Evolutionary conservation across 2,797 vertebrate species (phyloP).

Genomic region (Tangara arthus): DNA sequence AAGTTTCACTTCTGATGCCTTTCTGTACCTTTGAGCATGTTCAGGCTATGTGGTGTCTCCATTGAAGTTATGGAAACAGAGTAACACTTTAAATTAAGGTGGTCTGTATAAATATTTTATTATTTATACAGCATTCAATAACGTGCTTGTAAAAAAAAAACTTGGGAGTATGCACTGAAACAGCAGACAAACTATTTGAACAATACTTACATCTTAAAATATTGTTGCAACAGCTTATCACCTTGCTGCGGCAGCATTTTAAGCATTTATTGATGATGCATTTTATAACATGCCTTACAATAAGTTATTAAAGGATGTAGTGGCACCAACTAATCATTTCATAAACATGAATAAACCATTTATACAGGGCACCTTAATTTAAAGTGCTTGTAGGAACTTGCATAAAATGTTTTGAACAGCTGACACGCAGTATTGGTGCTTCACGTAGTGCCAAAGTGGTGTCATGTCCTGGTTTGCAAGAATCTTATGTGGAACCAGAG

Average conservation of each 20-base stretch:
- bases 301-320: constrained; percentile 48
- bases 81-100: constrained; percentile 45
- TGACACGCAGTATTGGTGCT: not conserved
- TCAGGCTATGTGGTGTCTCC: not conserved
- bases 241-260: constrained; percentile 40
- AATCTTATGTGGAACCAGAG: not conserved
- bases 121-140: constrained; percentile 35
- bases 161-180: not conserved
- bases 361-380: constrained; percentile 4
- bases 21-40: not conserved
- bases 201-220: constrained; percentile 61
- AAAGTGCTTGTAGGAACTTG: constrained; percentile 39
- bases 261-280: constrained; percentile 38
- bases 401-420: constrained; percentile 33
- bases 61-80: constrained; percentile 8
- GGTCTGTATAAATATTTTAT: constrained; percentile 62
- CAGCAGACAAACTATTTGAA: constrained; percentile 24
- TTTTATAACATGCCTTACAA: constrained; percentile 37
- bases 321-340: constrained; percentile 33
- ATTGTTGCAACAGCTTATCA: constrained; percentile 43
- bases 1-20: not conserved
- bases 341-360: constrained; percentile 47
- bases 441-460: constrained; percentile 7
- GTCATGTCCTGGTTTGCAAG: not conserved
- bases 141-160: constrained; percentile 51